Percentiles rank a stretch among this genome's conserved stretches.
Conservation (phyloP, 2,797 vertebrate species). For the Yasuhikotakia modesta region DNA sequence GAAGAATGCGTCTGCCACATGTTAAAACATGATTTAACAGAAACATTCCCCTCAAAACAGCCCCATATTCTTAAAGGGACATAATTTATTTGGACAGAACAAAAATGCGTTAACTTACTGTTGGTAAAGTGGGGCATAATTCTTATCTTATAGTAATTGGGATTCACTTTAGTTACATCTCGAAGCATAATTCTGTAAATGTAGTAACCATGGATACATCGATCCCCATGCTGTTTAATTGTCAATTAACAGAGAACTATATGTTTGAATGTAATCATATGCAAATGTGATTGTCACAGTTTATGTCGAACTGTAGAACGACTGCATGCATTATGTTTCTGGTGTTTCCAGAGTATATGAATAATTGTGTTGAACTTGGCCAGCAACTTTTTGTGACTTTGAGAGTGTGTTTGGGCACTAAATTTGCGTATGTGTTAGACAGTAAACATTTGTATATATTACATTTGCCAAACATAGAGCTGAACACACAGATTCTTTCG, state of each 20-base stretch:
- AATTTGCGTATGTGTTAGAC: slow-evolving; percentile 37
- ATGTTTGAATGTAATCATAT: slow-evolving; percentile 34
- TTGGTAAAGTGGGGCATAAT: slow-evolving; percentile 46
- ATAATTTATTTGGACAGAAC: slow-evolving; percentile 54
- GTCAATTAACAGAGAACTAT: slow-evolving; percentile 17
- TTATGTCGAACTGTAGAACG: slow-evolving; percentile 20
- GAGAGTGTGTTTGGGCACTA: slow-evolving; percentile 1
- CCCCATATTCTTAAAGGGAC: slow-evolving; percentile 46
- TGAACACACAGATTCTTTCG: slow-evolving; percentile 21
- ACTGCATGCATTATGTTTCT: not conserved
- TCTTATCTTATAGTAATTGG: slow-evolving; percentile 48
- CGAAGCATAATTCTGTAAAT: slow-evolving; percentile 30
- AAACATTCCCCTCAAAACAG: slow-evolving; percentile 52
- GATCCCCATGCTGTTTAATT: slow-evolving; percentile 33
- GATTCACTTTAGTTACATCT: slow-evolving; percentile 44
- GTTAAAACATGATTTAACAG: slow-evolving; percentile 63
- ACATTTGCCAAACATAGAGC: slow-evolving; percentile 25
- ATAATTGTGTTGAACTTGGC: not conserved
- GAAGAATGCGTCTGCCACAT: slow-evolving; percentile 57
- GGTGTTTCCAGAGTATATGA: slow-evolving; percentile 1
- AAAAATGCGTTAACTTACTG: slow-evolving; percentile 53
- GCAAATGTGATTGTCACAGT: slow-evolving; percentile 31
- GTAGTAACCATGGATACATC: slow-evolving; percentile 29
- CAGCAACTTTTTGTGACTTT: slow-evolving; percentile 12
- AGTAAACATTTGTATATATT: slow-evolving; percentile 16